Evolutionary conservation across 2,797 vertebrate genomes (phyloP).

Genomic region (Cuculus canorus): DNA sequence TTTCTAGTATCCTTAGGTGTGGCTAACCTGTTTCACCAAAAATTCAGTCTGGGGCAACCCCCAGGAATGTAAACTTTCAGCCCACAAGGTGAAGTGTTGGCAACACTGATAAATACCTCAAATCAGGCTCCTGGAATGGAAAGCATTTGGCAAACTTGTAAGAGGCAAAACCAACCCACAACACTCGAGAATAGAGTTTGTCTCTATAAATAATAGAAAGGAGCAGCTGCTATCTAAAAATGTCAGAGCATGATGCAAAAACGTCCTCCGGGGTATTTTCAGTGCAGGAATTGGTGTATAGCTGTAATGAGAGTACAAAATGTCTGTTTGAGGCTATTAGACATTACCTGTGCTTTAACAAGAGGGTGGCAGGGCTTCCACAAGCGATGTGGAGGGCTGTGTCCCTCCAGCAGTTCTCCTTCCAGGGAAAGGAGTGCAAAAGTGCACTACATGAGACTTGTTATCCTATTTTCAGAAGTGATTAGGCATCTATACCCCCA

Average conservation of each 20-base stretch:
- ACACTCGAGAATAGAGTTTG: background rate
- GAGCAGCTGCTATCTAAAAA: conserved; percentile 40
- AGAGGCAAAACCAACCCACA: background rate
- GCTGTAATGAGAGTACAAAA: background rate
- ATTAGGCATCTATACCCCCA: background rate
- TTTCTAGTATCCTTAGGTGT: background rate
- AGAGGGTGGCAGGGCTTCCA: background rate
- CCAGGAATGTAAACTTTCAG: background rate
- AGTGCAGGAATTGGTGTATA: background rate
- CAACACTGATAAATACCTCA: conserved; percentile 22
- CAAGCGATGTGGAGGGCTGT: background rate
- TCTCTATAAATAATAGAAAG: conserved; percentile 56
- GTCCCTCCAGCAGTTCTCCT: background rate
- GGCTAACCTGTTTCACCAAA: conserved; percentile 10
- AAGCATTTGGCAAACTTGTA: conserved; percentile 33
- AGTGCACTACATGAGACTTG: background rate
- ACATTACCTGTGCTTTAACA: background rate
- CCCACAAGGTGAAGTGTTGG: background rate
- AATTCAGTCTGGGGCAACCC: conserved; percentile 16
- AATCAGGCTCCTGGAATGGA: conserved; percentile 42
- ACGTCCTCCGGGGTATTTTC: background rate
- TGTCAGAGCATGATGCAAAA: background rate
- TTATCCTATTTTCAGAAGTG: background rate
- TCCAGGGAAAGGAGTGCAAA: background rate
- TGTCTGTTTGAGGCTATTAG: background rate